Conservation (phyloP, 2,888 invertebrate genomes). For the Rhingia rostrata region DNA sequence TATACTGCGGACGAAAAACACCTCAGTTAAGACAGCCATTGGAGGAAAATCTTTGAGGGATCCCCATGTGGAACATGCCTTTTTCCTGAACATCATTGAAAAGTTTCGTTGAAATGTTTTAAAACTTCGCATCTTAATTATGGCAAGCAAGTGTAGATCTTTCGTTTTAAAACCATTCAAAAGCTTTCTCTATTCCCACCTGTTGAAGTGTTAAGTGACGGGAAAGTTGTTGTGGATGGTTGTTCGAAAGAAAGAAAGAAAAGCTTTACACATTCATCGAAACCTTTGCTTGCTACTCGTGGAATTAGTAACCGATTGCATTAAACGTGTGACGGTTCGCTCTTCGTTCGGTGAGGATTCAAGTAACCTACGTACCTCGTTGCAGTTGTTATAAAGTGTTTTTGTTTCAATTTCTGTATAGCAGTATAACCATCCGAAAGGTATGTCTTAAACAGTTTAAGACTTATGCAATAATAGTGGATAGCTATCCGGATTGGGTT, state of each 20-base stretch:
- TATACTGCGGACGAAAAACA: no score
- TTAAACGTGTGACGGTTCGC: not conserved
- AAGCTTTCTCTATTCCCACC: conserved; percentile 24
- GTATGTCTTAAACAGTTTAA: conserved; percentile 14
- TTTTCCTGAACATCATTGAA: no score
- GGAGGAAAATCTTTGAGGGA: no score
- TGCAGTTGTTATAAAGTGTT: not conserved
- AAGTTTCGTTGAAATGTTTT: no score
- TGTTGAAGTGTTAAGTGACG: not conserved
- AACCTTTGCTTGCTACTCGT: conserved; percentile 30
- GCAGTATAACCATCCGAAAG: not conserved
- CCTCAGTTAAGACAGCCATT: no score
- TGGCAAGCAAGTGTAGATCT: conserved; percentile 12
- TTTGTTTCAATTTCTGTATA: not conserved
- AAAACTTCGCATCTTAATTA: not conserved
- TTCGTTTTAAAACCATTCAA: not conserved
- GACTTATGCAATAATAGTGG: not conserved
- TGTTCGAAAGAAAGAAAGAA: not conserved
- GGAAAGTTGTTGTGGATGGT: conserved; percentile 20
- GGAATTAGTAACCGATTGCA: conserved; percentile 46
- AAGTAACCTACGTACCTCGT: not conserved
- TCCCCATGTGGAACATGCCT: no score
- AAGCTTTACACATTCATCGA: conserved; percentile 25
- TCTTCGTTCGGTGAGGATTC: not conserved
- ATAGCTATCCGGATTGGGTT: not conserved